Percentiles rank a stretch among this genome's conserved stretches.
Evolutionary conservation across 1,140 invertebrate genomes (phyloP).

Genomic region (Trichonephila clavipes): DNA sequence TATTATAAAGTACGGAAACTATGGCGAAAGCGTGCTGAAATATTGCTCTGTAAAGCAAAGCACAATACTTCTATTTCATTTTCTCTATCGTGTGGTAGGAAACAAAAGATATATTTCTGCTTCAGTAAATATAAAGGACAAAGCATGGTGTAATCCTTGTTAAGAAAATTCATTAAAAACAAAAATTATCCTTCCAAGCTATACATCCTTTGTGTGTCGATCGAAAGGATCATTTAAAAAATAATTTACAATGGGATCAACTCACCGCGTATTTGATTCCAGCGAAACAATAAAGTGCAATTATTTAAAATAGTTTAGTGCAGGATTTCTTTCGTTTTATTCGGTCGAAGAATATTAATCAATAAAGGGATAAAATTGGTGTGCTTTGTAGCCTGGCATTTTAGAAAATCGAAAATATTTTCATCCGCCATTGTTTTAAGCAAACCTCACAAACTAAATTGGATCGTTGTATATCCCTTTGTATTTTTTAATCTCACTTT

Average conservation of each 20-base stretch:
- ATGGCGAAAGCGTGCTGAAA: background rate
- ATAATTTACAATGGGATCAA: background rate
- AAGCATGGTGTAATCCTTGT: conserved; percentile 15
- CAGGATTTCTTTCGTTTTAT: background rate
- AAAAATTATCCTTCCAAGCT: background rate
- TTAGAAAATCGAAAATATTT: background rate
- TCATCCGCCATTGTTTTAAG: background rate
- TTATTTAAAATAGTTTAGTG: conserved; percentile 2
- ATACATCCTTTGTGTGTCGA: background rate
- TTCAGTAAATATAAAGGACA: background rate
- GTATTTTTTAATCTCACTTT: too few species aligned
- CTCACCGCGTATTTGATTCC: background rate
- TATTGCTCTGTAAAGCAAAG: background rate
- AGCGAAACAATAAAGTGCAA: background rate
- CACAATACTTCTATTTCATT: background rate
- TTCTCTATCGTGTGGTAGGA: background rate
- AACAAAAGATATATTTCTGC: conserved; percentile 10
- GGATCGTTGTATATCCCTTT: background rate
- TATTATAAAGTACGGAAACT: background rate
- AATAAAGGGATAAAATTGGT: background rate
- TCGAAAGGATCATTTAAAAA: conserved; percentile 1
- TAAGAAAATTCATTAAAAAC: conserved; percentile 17
- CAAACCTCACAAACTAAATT: background rate
- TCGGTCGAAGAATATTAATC: background rate
- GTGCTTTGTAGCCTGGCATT: background rate